Evolutionary conservation across 64 coral and sea anemone genomes (phyloP).

Genomic region (Stylophora pistillata): DNA sequence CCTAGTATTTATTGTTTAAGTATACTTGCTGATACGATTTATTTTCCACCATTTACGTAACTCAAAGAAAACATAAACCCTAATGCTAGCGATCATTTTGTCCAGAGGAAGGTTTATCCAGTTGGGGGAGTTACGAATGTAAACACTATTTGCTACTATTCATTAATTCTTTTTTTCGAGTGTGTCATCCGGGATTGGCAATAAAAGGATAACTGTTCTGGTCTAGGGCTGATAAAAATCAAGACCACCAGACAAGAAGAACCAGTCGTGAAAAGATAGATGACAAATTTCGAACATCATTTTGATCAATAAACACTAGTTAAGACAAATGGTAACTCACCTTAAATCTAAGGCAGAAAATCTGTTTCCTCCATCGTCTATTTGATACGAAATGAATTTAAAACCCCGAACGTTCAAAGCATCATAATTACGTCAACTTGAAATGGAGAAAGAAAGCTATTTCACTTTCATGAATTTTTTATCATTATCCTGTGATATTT

Average conservation of each 20-base stretch:
- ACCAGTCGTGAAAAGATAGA: not conserved
- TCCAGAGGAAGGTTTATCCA: not conserved
- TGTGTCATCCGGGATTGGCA: not conserved
- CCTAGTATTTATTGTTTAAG: no score
- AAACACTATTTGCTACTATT: not conserved
- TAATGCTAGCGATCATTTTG: not conserved
- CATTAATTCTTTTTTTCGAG: not conserved
- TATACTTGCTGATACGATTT: not conserved
- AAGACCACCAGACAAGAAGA: not conserved
- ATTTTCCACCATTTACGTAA: not conserved
- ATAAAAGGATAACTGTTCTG: not conserved
- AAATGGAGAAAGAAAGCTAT: slow-evolving; percentile 8
- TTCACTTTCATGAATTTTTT: slow-evolving; percentile 30
- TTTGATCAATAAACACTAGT: not conserved
- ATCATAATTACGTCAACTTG: slow-evolving; percentile 42
- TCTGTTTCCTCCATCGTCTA: not conserved
- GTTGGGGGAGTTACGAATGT: not conserved
- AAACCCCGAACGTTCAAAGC: not conserved
- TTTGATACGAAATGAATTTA: not conserved
- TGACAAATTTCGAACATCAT: not conserved
- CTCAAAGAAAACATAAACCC: not conserved
- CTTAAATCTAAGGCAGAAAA: not conserved
- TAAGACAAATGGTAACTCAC: not conserved
- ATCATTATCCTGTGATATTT: slow-evolving; percentile 24
- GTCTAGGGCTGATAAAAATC: not conserved